Evolutionary conservation across 37 sponge, comb jelly and placozoan genomes (phyloP).

Genomic region (Chondrosia reniformis): DNA sequence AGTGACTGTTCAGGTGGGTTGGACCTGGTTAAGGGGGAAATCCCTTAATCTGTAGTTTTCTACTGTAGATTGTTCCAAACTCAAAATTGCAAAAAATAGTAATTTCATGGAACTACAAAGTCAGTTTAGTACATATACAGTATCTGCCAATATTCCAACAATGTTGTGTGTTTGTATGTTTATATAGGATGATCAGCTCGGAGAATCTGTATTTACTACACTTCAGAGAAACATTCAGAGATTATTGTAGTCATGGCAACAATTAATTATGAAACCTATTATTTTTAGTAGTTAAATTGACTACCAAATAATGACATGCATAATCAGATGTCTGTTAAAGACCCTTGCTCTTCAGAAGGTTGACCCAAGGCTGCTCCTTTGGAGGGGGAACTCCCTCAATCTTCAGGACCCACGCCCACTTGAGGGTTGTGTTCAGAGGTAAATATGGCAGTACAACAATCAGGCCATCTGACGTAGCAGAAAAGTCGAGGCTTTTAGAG

Average conservation of each 20-base stretch:
- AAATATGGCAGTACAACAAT: constrained; percentile 41
- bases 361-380: too few relatives aligned
- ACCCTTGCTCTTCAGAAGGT: too few relatives aligned
- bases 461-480: not conserved
- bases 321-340: too few relatives aligned
- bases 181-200: constrained; percentile 34
- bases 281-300: not conserved
- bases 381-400: too few relatives aligned
- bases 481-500: not conserved
- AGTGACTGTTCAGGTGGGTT: not conserved
- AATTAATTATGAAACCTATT: not conserved
- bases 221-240: constrained; percentile 47
- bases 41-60: too few relatives aligned
- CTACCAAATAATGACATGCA: not conserved
- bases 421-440: constrained; percentile 44
- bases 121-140: not conserved
- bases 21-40: too few relatives aligned
- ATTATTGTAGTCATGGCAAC: constrained; percentile 14
- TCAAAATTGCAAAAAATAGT: not conserved
- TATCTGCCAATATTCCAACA: constrained; percentile 7
- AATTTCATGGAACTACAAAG: not conserved
- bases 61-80: too few relatives aligned
- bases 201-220: constrained; percentile 38
- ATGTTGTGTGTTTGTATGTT: not conserved
- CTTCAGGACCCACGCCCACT: constrained; percentile 63